phyloP scores from a whole-genome alignment of 2,888 invertebrate genomes.

The Macrosiphum euphorbiae region DNA sequence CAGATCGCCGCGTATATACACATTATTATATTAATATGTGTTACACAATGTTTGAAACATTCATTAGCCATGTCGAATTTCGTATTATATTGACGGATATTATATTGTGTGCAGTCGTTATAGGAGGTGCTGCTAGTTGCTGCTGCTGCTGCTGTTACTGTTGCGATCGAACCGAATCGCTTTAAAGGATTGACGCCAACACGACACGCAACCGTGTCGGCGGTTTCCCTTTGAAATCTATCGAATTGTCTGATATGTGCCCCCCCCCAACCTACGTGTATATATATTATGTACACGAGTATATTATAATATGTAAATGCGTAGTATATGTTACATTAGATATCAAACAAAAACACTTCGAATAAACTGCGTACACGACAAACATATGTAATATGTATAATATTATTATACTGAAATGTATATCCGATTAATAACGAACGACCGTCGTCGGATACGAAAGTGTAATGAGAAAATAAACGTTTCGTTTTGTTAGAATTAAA shows the following conservation, averaged over 20 bases:
- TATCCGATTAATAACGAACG: conserved; percentile 7
- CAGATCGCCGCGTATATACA: neutral
- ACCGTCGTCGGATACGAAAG: neutral
- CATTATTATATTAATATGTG: neutral
- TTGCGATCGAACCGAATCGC: conserved; percentile 46
- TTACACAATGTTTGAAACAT: neutral
- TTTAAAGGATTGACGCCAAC: conserved; percentile 56
- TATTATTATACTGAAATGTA: neutral
- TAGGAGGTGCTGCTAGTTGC: neutral
- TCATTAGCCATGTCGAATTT: conserved; percentile 47
- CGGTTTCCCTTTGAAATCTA: conserved; percentile 52
- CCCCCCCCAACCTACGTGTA: neutral
- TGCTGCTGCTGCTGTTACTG: neutral
- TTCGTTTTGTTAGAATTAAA: neutral
- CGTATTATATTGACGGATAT: neutral
- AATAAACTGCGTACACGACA: neutral
- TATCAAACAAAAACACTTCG: conserved; percentile 2
- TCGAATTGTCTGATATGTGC: conserved; percentile 37
- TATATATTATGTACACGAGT: neutral
- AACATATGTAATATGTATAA: neutral
- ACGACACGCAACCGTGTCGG: conserved; percentile 38
- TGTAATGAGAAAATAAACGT: neutral
- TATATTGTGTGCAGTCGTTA: conserved; percentile 6
- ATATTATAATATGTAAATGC: conserved; percentile 25
- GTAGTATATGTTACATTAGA: neutral